Evolutionary conservation across 2,797 vertebrate genomes (phyloP).

Genomic region (Ptychadena robeensis): DNA sequence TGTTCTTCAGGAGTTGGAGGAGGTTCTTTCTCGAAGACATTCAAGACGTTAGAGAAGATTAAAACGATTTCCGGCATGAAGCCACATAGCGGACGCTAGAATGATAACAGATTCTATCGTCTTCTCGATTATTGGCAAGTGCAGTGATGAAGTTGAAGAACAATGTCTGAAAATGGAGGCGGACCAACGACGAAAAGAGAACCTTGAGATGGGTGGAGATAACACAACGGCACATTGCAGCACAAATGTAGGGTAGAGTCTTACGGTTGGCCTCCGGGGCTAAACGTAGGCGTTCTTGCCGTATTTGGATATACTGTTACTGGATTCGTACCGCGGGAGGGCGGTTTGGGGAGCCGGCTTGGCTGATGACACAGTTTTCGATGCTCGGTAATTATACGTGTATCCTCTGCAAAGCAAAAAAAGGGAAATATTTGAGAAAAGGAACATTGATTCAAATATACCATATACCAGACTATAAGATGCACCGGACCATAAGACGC

Average conservation of each 20-base stretch:
- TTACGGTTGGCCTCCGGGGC: not conserved
- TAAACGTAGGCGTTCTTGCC: conserved; percentile 73
- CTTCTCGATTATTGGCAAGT: not conserved
- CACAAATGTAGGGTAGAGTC: not conserved
- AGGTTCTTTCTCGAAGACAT: not conserved
- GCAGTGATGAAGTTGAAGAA: not conserved
- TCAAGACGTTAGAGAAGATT: not conserved
- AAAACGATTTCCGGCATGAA: not conserved
- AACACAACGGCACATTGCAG: not conserved
- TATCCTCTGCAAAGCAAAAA: conserved; percentile 14
- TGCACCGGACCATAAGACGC: too few relatives aligned
- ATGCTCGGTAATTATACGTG: conserved; percentile 16
- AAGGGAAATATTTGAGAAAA: not conserved
- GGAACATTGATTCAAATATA: not conserved
- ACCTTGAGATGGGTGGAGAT: not conserved
- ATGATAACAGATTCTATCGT: not conserved
- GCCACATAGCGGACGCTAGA: not conserved
- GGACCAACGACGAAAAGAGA: not conserved
- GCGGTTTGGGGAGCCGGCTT: conserved; percentile 37
- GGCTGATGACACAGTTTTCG: not conserved
- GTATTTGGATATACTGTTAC: conserved; percentile 66
- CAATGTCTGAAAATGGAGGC: conserved; percentile 11
- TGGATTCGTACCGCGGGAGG: conserved; percentile 47
- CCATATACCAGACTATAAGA: too few relatives aligned
- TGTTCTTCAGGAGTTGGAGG: not conserved